These are phyloP conservation scores for Lithobius niger DNA, from an alignment of 1,140 invertebrate species.

Conservation along the genomic window DNA sequence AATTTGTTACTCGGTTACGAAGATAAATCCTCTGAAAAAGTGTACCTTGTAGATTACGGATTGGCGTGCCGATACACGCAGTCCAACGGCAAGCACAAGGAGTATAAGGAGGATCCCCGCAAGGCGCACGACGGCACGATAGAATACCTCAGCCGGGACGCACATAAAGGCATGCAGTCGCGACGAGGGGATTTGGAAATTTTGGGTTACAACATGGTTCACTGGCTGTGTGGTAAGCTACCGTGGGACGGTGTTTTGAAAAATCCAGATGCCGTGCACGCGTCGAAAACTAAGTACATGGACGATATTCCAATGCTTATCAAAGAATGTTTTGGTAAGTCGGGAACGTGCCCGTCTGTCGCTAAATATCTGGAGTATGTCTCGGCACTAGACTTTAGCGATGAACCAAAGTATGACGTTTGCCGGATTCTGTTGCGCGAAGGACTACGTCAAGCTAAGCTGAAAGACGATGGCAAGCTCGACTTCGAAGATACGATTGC, in stretches of 20 bases:
- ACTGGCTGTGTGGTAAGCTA: constrained; percentile 78
- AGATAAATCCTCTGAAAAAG: constrained; percentile 28
- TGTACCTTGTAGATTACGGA: constrained; percentile 88
- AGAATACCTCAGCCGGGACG: constrained; percentile 90
- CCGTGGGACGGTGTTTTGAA: constrained; percentile 71
- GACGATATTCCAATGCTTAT: too few relatives aligned
- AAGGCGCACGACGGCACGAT: constrained; percentile 92
- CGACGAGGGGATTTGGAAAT: constrained; percentile 88
- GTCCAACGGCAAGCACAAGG: constrained; percentile 62
- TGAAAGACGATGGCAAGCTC: too few relatives aligned
- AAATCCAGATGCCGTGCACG: constrained; percentile 60
- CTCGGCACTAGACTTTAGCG: too few relatives aligned
- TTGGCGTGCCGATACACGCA: constrained; percentile 71
- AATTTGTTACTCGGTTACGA: constrained; percentile 68
- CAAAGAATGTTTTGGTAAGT: too few relatives aligned
- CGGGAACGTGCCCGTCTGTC: too few relatives aligned
- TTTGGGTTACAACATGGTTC: constrained; percentile 84
- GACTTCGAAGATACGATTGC: too few relatives aligned
- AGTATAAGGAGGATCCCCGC: constrained; percentile 71
- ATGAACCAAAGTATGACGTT: too few relatives aligned
- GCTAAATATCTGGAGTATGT: too few relatives aligned
- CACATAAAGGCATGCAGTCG: constrained; percentile 83
- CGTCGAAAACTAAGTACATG: constrained; percentile 59
- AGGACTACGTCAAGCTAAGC: too few relatives aligned
- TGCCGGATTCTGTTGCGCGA: too few relatives aligned